Evolutionary conservation across 1,140 invertebrate species (phyloP).

Genomic region (Antheraea pernyi): DNA sequence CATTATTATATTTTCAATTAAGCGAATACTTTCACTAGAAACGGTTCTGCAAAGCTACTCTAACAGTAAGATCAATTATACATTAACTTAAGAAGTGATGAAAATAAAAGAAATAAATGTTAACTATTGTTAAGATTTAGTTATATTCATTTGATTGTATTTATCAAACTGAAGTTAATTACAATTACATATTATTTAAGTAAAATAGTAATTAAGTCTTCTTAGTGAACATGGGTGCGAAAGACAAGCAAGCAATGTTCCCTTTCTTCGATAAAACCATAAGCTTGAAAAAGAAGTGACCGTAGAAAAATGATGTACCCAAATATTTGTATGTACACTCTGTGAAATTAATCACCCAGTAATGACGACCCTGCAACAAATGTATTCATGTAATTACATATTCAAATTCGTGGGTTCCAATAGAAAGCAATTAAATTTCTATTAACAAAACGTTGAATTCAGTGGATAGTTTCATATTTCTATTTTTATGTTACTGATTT

Average conservation of each 20-base stretch:
- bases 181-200: no score
- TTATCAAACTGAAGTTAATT: no score
- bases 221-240: slow-evolving; percentile 10
- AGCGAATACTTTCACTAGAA: no score
- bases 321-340: slow-evolving; percentile 6
- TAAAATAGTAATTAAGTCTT: not conserved
- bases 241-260: slow-evolving; percentile 13
- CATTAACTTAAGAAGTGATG: no score
- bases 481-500: no score
- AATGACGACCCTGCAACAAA: slow-evolving; percentile 12
- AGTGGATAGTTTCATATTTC: no score
- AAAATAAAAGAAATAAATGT: no score
- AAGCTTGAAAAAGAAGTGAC: slow-evolving; percentile 12
- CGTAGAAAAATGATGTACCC: slow-evolving; percentile 16
- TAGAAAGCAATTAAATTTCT: not conserved
- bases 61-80: no score
- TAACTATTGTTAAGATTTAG: no score
- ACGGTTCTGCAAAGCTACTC: no score
- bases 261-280: slow-evolving; percentile 14
- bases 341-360: slow-evolving; percentile 14
- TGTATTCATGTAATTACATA: not conserved
- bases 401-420: not conserved
- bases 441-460: not conserved
- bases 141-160: no score
- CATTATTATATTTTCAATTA: no score